These are phyloP conservation scores for Turritopsis dohrnii DNA, from an alignment of 30 jellyfish, hydroid and myxozoan genomes.

Conservation along the genomic window DNA sequence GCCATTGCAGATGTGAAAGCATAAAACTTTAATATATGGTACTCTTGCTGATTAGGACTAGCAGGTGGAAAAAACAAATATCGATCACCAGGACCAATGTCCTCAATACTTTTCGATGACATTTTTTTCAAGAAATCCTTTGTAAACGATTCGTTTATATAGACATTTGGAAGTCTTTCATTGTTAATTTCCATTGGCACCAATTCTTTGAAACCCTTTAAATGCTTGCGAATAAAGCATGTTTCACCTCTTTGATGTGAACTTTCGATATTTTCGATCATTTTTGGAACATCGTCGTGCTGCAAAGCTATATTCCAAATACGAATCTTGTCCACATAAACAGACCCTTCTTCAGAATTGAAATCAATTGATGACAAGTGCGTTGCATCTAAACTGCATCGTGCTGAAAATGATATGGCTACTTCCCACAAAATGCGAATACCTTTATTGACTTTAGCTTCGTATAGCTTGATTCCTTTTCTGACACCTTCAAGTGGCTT, in stretches of 20 bases:
- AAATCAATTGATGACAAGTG: slow-evolving; percentile 1
- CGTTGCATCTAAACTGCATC: slow-evolving; percentile 32
- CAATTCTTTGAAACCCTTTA: slow-evolving; percentile 9
- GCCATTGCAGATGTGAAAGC: slow-evolving; percentile 61
- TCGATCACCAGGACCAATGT: slow-evolving; percentile 9
- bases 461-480: slow-evolving; percentile 46
- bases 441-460: slow-evolving; percentile 47
- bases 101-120: slow-evolving; percentile 21
- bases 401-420: slow-evolving; percentile 64
- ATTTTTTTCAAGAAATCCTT: not conserved
- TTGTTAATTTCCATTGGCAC: not conserved
- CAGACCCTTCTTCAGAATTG: slow-evolving; percentile 9
- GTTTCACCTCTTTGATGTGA: slow-evolving; percentile 68
- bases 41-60: slow-evolving; percentile 65
- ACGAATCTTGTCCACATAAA: slow-evolving; percentile 66
- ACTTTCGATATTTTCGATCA: slow-evolving; percentile 37
- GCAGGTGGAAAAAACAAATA: slow-evolving; percentile 62
- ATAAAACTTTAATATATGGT: slow-evolving; percentile 57
- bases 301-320: slow-evolving; percentile 64
- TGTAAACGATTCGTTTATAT: not conserved
- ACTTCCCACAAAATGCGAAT: slow-evolving; percentile 75
- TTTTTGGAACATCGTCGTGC: slow-evolving; percentile 46
- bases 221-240: slow-evolving; percentile 33
- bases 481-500: slow-evolving; percentile 32
- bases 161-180: slow-evolving; percentile 15